Evolutionary conservation across 2,888 invertebrate genomes (phyloP), one percentile per base, ranked within the genome.

Genomic region (Rhaphigaster nebulosa): DNA sequence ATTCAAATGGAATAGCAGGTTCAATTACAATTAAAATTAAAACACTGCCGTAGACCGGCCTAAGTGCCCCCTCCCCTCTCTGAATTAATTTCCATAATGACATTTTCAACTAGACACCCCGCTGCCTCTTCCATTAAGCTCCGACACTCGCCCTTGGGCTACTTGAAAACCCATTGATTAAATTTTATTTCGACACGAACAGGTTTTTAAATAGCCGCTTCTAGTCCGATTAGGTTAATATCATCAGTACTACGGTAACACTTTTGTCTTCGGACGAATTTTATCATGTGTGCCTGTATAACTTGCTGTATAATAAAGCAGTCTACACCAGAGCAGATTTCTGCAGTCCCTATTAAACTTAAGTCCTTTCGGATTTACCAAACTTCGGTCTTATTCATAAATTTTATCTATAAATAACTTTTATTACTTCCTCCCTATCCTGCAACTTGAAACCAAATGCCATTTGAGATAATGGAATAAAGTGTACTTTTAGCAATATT

Each of bases 1-100:
- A 84, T 84, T 45, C 45, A 84, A 84, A 84, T 41, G 41, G 84
- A 84, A 84, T 84, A 84, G 84, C 84, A 84, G 45, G 84, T 50
- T 84, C 84, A 45, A 50, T 84, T 84, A 84, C 84, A 84, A 84
- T 84, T 84, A 84, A 84, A 84, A 84, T 84, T 45, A 84, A 84
- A 84, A 84, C 84, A 84, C 26, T 84, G 84, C 10, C 45, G 45
- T 84, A 26, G 45, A 84, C 45, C 20, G n/a, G 45, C 8, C 84
- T 84, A 84, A 84, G 84, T 84, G 84, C 84, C 80, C 45, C 80
- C 38, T 23, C 41, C 80, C 20, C 80, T 23, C 80, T 41, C 29
- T 3, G 84, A 84, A 84, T 84, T 84, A 84, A 84, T 84, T 84
- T 84, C 84, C 84, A 84, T 84, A 84, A 84, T 84, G 45, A 50